phyloP scores from a whole-genome alignment of 2,113 vertebrate species.

The Tetrax tetrax region DNA sequence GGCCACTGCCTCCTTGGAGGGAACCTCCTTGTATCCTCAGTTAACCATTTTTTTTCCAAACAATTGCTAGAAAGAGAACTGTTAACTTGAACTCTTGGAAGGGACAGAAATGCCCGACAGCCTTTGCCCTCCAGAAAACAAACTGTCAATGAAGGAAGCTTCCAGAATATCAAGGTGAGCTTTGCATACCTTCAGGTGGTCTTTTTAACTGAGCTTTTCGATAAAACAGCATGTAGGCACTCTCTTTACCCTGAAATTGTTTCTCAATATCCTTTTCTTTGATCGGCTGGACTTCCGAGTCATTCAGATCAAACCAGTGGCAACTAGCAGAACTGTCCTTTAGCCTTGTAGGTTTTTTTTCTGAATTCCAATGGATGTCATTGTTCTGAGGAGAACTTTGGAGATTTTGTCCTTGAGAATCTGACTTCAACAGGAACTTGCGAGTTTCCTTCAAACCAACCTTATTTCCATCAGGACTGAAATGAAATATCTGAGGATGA shows the following conservation, averaged over 20 bases:
- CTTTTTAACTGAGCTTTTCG: slow-evolving; percentile 86
- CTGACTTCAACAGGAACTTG: neutral
- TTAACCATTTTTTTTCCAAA: neutral
- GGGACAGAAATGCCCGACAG: neutral
- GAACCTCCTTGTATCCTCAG: neutral
- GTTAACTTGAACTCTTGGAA: neutral
- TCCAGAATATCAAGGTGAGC: neutral
- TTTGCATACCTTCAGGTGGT: slow-evolving; percentile 83
- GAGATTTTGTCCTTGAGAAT: slow-evolving; percentile 12
- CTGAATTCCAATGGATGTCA: neutral
- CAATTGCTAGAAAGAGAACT: neutral
- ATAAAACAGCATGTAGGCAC: slow-evolving; percentile 98
- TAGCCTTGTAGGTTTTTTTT: neutral
- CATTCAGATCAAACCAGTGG: slow-evolving; percentile 97
- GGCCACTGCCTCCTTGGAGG: neutral
- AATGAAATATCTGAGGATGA: slow-evolving; percentile 85
- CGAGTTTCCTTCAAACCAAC: slow-evolving; percentile 77
- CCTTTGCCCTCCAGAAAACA: neutral
- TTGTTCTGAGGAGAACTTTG: slow-evolving; percentile 19
- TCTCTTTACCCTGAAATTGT: slow-evolving; percentile 97
- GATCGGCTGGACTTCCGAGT: slow-evolving; percentile 89
- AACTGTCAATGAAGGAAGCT: neutral
- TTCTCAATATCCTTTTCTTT: slow-evolving; percentile 88
- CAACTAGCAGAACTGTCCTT: slow-evolving; percentile 23
- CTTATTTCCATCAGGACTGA: slow-evolving; percentile 80